phyloP scores from a whole-genome alignment of 2,888 invertebrate genomes.

The Antheraea yamamai region DNA sequence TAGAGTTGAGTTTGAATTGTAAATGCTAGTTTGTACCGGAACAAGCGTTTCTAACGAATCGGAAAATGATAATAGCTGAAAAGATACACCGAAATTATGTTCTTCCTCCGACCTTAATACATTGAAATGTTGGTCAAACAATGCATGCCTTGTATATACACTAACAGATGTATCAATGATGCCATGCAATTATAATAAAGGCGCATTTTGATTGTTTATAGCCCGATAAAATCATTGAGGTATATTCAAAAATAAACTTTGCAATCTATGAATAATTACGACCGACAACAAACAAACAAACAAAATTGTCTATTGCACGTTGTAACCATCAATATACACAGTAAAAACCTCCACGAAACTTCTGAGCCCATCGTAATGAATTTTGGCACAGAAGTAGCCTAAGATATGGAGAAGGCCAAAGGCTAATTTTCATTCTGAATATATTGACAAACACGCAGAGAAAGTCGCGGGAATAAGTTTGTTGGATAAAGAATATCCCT shows the following conservation, averaged over 20 bases:
- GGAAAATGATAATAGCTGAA: slow-evolving; percentile 72
- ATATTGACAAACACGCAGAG: no score
- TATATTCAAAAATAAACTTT: neutral
- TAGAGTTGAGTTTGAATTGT: neutral
- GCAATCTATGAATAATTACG: neutral
- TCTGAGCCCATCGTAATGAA: no score
- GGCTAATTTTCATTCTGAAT: no score
- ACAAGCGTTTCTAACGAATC: slow-evolving; percentile 70
- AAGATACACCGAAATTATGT: slow-evolving; percentile 67
- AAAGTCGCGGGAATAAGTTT: no score
- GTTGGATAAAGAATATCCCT: neutral
- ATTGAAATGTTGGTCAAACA: slow-evolving; percentile 58
- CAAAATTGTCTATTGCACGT: neutral
- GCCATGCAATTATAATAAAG: neutral
- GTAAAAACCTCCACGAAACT: neutral
- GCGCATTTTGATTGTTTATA: neutral
- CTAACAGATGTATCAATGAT: neutral
- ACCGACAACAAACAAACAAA: neutral
- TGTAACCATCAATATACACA: neutral
- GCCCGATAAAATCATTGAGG: neutral
- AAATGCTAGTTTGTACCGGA: slow-evolving; percentile 51
- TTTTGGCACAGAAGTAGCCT: no score
- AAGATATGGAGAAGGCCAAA: no score
- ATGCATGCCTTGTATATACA: slow-evolving; percentile 29
- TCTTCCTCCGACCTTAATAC: slow-evolving; percentile 72